These are phyloP conservation scores for Operophtera brumata DNA, from an alignment of 2,888 invertebrate species.

Conservation along the genomic window DNA sequence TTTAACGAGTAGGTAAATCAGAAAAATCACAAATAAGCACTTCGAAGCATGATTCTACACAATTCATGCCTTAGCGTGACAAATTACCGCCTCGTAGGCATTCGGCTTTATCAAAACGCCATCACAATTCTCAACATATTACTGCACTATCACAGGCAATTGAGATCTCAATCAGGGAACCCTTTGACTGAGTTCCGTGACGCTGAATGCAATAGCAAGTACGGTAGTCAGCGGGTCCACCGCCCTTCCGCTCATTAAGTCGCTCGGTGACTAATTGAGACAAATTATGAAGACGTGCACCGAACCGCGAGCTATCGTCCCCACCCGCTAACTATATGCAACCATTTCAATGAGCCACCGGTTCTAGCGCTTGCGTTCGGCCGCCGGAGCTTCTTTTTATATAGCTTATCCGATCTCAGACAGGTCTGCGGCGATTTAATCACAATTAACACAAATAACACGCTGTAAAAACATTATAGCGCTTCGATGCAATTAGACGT, in stretches of 20 bases:
- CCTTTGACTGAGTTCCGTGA: slow-evolving; percentile 34
- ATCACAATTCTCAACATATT: slow-evolving; percentile 29
- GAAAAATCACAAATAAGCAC: slow-evolving; percentile 15
- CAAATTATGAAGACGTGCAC: slow-evolving; percentile 76
- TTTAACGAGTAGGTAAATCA: slow-evolving; percentile 11
- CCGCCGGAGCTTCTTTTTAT: slow-evolving; percentile 48
- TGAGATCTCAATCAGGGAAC: slow-evolving; percentile 38
- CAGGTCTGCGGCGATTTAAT: slow-evolving; percentile 48
- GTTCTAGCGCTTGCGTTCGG: slow-evolving; percentile 45
- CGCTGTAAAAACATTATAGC: slow-evolving; percentile 44
- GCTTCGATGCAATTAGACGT: slow-evolving; percentile 54
- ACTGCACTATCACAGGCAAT: slow-evolving; percentile 34
- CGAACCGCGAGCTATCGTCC: slow-evolving; percentile 64
- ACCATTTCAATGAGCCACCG: slow-evolving; percentile 68
- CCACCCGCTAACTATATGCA: slow-evolving; percentile 73
- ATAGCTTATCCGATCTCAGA: slow-evolving; percentile 45
- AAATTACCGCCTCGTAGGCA: slow-evolving; percentile 17
- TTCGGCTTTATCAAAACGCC: slow-evolving; percentile 14
- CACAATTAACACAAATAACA: slow-evolving; percentile 52
- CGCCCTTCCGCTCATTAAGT: slow-evolving; percentile 74
- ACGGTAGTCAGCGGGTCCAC: slow-evolving; percentile 40
- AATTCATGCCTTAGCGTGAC: slow-evolving; percentile 17
- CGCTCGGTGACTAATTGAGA: slow-evolving; percentile 70
- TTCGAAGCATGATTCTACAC: slow-evolving; percentile 12
- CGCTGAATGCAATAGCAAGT: slow-evolving; percentile 32